These are phyloP conservation scores for Gallinago media DNA, from an alignment of 2,113 vertebrate species.

Conservation along the genomic window DNA sequence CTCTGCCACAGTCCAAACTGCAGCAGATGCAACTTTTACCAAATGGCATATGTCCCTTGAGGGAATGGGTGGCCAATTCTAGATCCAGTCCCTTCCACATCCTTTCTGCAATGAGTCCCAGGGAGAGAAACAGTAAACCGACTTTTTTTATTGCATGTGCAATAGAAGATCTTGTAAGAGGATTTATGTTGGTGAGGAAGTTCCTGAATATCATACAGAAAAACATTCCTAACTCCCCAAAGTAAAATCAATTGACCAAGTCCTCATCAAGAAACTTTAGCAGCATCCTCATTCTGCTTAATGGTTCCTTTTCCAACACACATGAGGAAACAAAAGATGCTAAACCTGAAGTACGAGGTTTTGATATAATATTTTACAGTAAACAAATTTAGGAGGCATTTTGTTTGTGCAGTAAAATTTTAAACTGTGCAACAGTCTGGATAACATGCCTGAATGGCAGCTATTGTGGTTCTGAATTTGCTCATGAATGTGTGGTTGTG, in stretches of 20 bases:
- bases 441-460: not conserved
- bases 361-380: not conserved
- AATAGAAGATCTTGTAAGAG: not conserved
- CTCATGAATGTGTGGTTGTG: not conserved
- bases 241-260: not conserved
- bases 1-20: not conserved
- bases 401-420: not conserved
- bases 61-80: not conserved
- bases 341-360: not conserved
- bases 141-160: not conserved
- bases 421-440: not conserved
- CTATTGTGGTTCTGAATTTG: not conserved
- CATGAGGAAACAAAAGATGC: not conserved
- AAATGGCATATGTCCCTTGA: not conserved
- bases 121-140: not conserved
- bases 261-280: not conserved
- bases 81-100: not conserved
- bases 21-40: not conserved
- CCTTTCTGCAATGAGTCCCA: not conserved
- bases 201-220: not conserved
- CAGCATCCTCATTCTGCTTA: not conserved
- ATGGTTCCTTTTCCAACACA: not conserved
- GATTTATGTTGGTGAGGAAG: not conserved
- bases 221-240: not conserved
- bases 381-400: not conserved